These are phyloP conservation scores for Coracopsis vasa DNA, from an alignment of 2,113 vertebrate species.

Conservation along the genomic window DNA sequence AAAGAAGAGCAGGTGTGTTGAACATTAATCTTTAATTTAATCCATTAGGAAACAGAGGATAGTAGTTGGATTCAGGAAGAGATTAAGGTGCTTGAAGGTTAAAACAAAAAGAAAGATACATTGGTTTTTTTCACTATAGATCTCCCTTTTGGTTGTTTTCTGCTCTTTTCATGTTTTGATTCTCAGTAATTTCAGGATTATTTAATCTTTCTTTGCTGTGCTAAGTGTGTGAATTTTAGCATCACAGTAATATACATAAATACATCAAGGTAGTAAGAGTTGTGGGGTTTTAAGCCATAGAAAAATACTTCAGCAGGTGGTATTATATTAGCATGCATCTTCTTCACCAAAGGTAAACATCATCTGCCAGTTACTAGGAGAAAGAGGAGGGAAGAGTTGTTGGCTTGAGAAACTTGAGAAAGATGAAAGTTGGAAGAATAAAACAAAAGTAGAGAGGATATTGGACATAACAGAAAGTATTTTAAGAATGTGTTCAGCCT, in stretches of 20 bases:
- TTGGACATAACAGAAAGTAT: not conserved
- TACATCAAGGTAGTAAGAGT: not conserved
- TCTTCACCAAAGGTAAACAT: not conserved
- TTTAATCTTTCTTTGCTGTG: not conserved
- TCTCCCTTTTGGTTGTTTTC: not conserved
- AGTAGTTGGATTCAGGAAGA: not conserved
- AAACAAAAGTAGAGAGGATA: not conserved
- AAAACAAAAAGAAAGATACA: not conserved
- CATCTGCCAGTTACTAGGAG: not conserved
- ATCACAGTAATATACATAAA: not conserved
- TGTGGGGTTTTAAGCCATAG: not conserved
- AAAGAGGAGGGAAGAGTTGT: not conserved
- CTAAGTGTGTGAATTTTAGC: not conserved
- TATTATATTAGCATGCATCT: not conserved
- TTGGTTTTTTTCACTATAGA: not conserved
- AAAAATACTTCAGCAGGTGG: not conserved
- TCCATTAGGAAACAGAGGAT: not conserved
- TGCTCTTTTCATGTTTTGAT: not conserved
- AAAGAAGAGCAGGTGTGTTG: not conserved
- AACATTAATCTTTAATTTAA: constrained; percentile 4
- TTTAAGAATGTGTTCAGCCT: not conserved
- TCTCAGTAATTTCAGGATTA: not conserved
- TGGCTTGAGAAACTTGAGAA: not conserved
- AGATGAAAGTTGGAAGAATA: not conserved
- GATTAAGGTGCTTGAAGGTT: not conserved